Base-by-base conservation (phyloP, 1,140 invertebrate genomes). In the Phthorimaea operculella region DNA sequence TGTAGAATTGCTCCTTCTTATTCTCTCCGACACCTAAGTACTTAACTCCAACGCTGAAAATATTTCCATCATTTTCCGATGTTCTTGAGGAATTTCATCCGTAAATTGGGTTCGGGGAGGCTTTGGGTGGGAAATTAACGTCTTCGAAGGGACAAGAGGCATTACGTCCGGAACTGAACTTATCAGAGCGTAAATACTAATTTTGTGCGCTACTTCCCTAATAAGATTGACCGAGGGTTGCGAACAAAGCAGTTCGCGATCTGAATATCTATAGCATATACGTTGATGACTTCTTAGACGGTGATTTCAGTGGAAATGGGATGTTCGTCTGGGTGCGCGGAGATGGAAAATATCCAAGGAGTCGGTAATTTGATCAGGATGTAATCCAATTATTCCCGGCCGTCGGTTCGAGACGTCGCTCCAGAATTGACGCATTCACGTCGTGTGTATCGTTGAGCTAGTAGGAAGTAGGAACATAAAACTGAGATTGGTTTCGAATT, bases 341-440 rank as follows among this genome's bases (percentile, higher is more conserved):
- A 66, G 51, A 55, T 64, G 64, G 66, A 64, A 72, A 78, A 78
- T 70, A 68, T 74, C 67, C 58, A 67, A 70, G 64, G 66, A 72
- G 57, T 72, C 69, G 66, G 63, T 78, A 77, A 80, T 80, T 77
- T 68, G 72, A 80, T 79, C 71, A 75, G 61, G 51, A 28, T 34
- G 55, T 73, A 74, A 80, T 78, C 67, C 74, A 79, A 79, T 80
- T 74, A 76, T 70, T 70, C 59, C 58, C 62, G 62, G 52, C 55
- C 54, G 44, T 17, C 39, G 62, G 65, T 62, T 67, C 60, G 51
- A 15, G 15, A 47, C 11, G 44, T n/a, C 36, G n/a, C 36, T n/a
- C 10, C n/a, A n/a, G 36, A 39, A 47, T 47, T 47, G 44, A 47
- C 14, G 44, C 44, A 47, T 47, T 47, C 44, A 47, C 15, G 11